Conservation (phyloP, 2,113 vertebrate species). For the Brachyhypopomus occidentalis region DNA sequence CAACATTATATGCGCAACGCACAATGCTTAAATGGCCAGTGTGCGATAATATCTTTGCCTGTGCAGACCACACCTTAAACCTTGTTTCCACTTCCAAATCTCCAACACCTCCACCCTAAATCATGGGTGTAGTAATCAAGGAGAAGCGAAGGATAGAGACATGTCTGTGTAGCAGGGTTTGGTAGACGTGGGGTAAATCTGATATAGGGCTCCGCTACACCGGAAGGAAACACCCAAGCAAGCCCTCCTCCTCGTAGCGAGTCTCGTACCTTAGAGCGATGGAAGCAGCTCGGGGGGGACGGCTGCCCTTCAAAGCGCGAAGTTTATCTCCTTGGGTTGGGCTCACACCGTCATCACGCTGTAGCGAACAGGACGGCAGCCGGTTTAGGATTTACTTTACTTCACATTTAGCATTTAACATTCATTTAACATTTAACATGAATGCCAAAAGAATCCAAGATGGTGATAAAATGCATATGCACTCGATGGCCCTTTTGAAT, state of each 20-base stretch:
- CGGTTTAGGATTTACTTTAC: background rate
- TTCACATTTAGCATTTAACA: background rate
- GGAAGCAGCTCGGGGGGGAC: constrained; percentile 75
- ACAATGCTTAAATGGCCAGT: background rate
- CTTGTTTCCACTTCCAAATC: no score
- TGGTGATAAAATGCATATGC: no score
- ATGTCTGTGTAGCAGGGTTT: background rate
- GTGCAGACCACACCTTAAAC: background rate
- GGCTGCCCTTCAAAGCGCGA: constrained; percentile 85
- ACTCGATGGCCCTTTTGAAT: no score
- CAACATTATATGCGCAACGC: background rate
- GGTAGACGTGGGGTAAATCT: background rate
- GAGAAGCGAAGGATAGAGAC: no score
- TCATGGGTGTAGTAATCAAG: no score
- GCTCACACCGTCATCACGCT: constrained; percentile 73
- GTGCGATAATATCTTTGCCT: background rate
- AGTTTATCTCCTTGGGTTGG: constrained; percentile 89
- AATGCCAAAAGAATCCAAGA: no score
- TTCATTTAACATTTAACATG: background rate
- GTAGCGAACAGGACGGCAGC: constrained; percentile 29
- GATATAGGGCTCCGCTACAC: background rate
- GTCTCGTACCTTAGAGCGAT: constrained; percentile 26
- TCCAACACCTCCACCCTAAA: no score
- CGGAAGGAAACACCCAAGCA: background rate
- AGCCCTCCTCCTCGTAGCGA: background rate